phyloP scores from a whole-genome alignment of 2,113 vertebrate species.

The Oryzias javanicus region DNA sequence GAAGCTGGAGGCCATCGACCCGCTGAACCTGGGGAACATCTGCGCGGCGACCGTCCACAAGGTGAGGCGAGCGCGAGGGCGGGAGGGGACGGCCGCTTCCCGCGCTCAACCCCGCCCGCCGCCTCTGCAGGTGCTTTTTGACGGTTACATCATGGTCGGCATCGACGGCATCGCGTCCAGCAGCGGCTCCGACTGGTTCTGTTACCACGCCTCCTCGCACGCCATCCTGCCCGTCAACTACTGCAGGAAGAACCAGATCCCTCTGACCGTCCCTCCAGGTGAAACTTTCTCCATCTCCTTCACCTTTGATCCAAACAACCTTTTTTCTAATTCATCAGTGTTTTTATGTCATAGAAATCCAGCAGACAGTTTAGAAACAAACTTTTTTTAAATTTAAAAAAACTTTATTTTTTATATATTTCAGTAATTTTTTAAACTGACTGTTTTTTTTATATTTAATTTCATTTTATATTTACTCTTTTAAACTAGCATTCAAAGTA shows the following conservation, averaged over 20 bases:
- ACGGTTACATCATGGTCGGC: slow-evolving; percentile 92
- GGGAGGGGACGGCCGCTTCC: too few species aligned
- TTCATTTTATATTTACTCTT: too few species aligned
- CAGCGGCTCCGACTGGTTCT: slow-evolving; percentile 88
- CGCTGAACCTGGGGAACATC: slow-evolving; percentile 92
- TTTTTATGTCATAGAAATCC: too few species aligned
- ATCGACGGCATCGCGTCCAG: slow-evolving; percentile 83
- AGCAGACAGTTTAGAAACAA: too few species aligned
- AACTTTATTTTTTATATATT: too few species aligned
- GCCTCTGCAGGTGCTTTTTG: slow-evolving; percentile 82
- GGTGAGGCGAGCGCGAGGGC: slow-evolving; percentile 63
- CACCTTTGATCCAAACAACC: too few species aligned
- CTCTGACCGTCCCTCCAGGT: slow-evolving; percentile 88
- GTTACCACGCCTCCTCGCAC: slow-evolving; percentile 91
- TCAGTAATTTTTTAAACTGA: too few species aligned
- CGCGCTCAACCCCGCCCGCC: rapidly evolving
- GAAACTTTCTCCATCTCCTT: too few species aligned
- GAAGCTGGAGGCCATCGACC: slow-evolving; percentile 96
- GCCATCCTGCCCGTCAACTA: slow-evolving; percentile 88
- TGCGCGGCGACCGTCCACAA: slow-evolving; percentile 95
- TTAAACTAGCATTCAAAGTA: too few species aligned
- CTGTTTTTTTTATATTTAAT: too few species aligned
- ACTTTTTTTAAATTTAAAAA: too few species aligned
- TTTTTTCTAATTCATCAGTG: too few species aligned
- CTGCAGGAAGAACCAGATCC: slow-evolving; percentile 86